Evolutionary conservation across 2,797 vertebrate genomes (phyloP).

Genomic region (Pipistrellus nathusii): DNA sequence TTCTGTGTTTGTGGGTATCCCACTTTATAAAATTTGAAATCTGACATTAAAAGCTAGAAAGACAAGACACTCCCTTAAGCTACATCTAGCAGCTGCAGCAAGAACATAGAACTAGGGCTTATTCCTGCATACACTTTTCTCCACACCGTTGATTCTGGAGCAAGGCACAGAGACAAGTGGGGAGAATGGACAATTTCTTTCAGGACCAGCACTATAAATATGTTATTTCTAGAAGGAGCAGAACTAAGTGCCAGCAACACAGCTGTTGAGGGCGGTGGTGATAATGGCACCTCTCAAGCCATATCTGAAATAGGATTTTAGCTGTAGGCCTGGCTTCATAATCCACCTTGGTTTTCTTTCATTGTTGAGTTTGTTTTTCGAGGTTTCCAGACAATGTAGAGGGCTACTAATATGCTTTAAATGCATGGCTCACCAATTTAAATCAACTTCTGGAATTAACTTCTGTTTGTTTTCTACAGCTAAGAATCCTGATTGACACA

Average conservation of each 20-base stretch:
- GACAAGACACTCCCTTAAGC: neutral
- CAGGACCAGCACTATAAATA: neutral
- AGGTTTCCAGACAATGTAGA: neutral
- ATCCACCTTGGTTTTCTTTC: neutral
- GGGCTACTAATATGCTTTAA: neutral
- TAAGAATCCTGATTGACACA: neutral
- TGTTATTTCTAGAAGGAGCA: neutral
- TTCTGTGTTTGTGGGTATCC: neutral
- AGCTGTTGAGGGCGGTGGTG: accelerated
- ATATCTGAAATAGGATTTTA: neutral
- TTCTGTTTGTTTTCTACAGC: neutral
- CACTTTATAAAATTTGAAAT: neutral
- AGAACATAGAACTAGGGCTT: neutral
- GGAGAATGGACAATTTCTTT: neutral
- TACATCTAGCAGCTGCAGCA: neutral
- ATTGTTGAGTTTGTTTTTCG: neutral
- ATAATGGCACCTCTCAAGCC: neutral
- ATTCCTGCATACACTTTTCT: neutral
- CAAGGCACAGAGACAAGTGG: neutral
- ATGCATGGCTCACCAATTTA: neutral
- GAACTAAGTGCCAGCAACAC: neutral
- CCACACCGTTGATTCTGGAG: neutral
- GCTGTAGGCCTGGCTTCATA: neutral
- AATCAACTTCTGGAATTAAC: neutral
- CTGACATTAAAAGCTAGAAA: neutral